Conservation (phyloP, 2,888 invertebrate genomes). For the Pristionchus mayeri region DNA sequence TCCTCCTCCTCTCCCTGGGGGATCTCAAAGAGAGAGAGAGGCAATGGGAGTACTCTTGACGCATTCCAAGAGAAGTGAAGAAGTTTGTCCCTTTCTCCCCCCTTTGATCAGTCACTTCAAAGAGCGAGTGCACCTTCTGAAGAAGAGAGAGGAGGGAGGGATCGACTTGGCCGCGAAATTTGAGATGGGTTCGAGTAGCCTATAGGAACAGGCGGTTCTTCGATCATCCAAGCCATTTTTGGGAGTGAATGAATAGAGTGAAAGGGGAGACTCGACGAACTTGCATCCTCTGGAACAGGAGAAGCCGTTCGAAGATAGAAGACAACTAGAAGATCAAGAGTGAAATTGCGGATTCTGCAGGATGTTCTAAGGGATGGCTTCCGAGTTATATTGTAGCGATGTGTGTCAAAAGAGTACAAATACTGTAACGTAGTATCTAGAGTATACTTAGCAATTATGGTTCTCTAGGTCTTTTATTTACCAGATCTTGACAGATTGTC, state of each 20-base stretch:
- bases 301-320: not conserved
- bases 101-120: not conserved
- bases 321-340: not conserved
- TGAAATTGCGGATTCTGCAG: not conserved
- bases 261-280: not conserved
- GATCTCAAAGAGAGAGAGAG: conserved; percentile 22
- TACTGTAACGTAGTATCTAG: no score
- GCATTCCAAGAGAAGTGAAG: not conserved
- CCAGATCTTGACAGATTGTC: no score
- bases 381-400: no score
- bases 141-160: not conserved
- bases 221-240: not conserved
- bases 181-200: not conserved
- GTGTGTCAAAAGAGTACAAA: no score
- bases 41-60: not conserved
- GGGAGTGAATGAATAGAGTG: not conserved
- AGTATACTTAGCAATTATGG: no score
- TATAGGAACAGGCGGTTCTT: not conserved
- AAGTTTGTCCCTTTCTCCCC: not conserved
- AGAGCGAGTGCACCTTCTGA: not conserved
- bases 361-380: no score
- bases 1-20: not conserved
- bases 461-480: no score
- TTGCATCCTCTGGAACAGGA: not conserved
- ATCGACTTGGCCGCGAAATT: not conserved